A percentile compares a stretch with the other conserved stretches of the same genome.
Evolutionary conservation across 2,113 vertebrate species (phyloP).

Genomic region (Holacanthus passer): DNA sequence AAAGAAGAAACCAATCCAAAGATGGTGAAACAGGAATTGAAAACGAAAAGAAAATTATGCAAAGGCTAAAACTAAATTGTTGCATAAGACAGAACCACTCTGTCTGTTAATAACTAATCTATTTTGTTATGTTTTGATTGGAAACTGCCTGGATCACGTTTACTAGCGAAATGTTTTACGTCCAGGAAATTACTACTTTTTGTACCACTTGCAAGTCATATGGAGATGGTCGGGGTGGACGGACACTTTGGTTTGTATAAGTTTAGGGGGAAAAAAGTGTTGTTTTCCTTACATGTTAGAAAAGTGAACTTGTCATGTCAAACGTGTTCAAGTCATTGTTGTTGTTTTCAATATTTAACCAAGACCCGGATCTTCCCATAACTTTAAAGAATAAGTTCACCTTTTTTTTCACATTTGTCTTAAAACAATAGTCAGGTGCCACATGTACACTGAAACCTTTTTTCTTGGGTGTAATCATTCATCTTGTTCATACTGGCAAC

Average conservation of each 20-base stretch:
- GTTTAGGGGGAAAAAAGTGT: neutral
- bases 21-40: neutral
- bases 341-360: neutral
- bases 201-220: neutral
- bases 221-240: neutral
- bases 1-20: neutral
- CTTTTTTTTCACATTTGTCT: neutral
- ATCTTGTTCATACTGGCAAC: neutral
- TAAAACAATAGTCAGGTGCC: too few species aligned
- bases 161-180: neutral
- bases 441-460: neutral
- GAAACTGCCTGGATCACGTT: neutral
- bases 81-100: neutral
- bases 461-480: neutral
- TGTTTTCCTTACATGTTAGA: neutral
- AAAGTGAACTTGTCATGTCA: neutral
- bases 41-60: too few species aligned
- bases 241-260: neutral
- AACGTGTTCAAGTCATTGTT: neutral
- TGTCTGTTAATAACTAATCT: neutral
- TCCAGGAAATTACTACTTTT: neutral
- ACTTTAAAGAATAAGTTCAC: too few species aligned
- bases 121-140: slow-evolving; percentile 1
- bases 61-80: neutral
- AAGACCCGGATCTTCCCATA: neutral